Evolutionary conservation across 1,140 invertebrate genomes (phyloP).

Genomic region (Onthophagus taurus): DNA sequence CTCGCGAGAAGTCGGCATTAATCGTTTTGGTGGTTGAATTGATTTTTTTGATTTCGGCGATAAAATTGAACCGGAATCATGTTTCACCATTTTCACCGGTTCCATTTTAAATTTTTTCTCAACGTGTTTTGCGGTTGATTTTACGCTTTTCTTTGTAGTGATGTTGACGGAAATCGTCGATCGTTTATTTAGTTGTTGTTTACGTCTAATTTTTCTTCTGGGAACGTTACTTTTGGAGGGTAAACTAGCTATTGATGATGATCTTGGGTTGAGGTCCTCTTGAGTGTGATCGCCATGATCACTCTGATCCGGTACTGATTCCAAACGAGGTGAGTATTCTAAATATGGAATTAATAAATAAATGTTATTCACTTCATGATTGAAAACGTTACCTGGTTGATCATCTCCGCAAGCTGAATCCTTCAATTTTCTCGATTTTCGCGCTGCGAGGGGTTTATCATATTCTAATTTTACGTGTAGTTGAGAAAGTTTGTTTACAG

Average conservation of each 20-base stretch:
- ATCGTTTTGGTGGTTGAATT: not conserved
- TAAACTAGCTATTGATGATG: not conserved
- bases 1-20: not conserved
- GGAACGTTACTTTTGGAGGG: slow-evolving; percentile 1
- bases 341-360: not conserved
- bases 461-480: slow-evolving; percentile 7
- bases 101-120: slow-evolving; percentile 12
- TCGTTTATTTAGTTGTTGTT: slow-evolving; percentile 9
- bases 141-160: slow-evolving; percentile 9
- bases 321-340: too few species aligned
- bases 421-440: not conserved
- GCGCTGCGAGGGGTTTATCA: not conserved
- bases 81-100: slow-evolving; percentile 1
- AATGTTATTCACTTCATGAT: not conserved
- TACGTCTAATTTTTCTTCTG: slow-evolving; percentile 3
- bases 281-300: not conserved
- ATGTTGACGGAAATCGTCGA: slow-evolving; percentile 8
- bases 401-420: slow-evolving; percentile 8
- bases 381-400: not conserved
- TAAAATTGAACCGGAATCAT: slow-evolving; percentile 8
- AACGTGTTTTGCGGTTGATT: slow-evolving; percentile 11
- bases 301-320: too few species aligned
- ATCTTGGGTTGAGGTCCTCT: slow-evolving; percentile 2
- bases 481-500: slow-evolving; percentile 31
- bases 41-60: slow-evolving; percentile 8